Base-by-base conservation (phyloP, 2,113 vertebrate genomes). In the Bos javanicus region DNA sequence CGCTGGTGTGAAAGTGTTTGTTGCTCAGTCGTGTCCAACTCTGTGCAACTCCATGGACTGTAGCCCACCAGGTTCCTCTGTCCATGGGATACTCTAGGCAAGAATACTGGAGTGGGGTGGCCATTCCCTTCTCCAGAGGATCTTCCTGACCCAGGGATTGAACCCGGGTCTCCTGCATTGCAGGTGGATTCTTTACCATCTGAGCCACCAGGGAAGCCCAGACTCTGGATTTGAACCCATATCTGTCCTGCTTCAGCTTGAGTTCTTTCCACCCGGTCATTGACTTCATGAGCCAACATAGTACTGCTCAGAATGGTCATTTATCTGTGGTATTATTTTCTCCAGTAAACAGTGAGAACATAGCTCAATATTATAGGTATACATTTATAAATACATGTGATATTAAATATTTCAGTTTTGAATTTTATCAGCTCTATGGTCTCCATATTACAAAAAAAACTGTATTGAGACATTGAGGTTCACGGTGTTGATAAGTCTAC, bases 371-470 rank as follows among this genome's bases (percentile, higher is more conserved):
- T 88, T 78, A 33, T 39, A 23, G 62, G 16, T 21, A 36, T 50
- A 33, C 54, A 88, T 46, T 91, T 39, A 56, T 39, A 83, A 83
- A 83, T 54, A 26, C 26, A 28, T 60, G 48, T 39, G 48, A 13
- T 17, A 28, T 26, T 43, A 39, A 48, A 48, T 96, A 62, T 76
- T 43, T 86, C 43, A 76, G 12, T 93, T 60, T 54, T 39, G 43
- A 78, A 92, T 46, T 89, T n/a, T 91, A 36, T 82, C 52, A 87
- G 33, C 48, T 74, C 17, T 86, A 26, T 30, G 67, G 87, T 71
- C 46, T 28, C 54, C 17, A 36, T 90, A 85, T 81, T 59, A 67
- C 50, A 46, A 85, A 62, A 62, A 62, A 60, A 59, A 57, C 30
- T 33, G 17, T 56, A 78, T 26, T 17, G 87, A 90, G 54, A 48